These are phyloP conservation scores for Dicyrtomina minuta DNA, from an alignment of 2,888 invertebrate species.

Conservation along the genomic window DNA sequence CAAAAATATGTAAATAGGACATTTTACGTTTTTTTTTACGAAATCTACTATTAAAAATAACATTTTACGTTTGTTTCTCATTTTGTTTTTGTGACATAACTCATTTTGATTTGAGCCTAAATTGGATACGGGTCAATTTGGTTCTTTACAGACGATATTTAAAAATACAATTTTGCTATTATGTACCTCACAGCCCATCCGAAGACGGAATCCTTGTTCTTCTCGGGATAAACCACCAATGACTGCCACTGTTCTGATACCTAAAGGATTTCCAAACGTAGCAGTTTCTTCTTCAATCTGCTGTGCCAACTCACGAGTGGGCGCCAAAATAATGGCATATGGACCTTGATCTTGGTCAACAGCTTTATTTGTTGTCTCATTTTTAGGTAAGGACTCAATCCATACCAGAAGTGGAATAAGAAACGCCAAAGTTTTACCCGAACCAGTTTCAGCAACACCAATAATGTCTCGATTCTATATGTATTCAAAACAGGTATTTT, in stretches of 20 bases:
- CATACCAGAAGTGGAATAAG: constrained; percentile 94
- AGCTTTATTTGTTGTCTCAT: constrained; percentile 62
- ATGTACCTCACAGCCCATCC: constrained; percentile 88
- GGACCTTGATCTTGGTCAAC: constrained; percentile 68
- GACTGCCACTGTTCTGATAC: constrained; percentile 93
- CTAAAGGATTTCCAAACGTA: constrained; percentile 92
- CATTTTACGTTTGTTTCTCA: too few species aligned
- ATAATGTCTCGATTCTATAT: constrained; percentile 94
- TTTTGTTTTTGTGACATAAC: too few species aligned
- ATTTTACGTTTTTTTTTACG: too few species aligned
- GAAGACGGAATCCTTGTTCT: constrained; percentile 94
- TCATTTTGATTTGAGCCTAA: too few species aligned
- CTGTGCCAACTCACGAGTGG: constrained; percentile 98
- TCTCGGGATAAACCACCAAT: constrained; percentile 97
- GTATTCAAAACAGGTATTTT: constrained; percentile 55
- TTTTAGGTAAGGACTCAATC: constrained; percentile 97
- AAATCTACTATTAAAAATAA: neutral
- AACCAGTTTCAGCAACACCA: constrained; percentile 98
- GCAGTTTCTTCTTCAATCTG: constrained; percentile 99
- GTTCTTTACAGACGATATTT: too few species aligned
- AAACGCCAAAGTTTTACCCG: constrained; percentile 98
- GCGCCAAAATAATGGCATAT: constrained; percentile 97
- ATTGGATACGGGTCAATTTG: too few species aligned
- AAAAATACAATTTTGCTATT: neutral
- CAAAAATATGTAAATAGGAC: too few species aligned